Evolutionary conservation across 2,797 vertebrate genomes (phyloP).

Genomic region (Fringilla coelebs): DNA sequence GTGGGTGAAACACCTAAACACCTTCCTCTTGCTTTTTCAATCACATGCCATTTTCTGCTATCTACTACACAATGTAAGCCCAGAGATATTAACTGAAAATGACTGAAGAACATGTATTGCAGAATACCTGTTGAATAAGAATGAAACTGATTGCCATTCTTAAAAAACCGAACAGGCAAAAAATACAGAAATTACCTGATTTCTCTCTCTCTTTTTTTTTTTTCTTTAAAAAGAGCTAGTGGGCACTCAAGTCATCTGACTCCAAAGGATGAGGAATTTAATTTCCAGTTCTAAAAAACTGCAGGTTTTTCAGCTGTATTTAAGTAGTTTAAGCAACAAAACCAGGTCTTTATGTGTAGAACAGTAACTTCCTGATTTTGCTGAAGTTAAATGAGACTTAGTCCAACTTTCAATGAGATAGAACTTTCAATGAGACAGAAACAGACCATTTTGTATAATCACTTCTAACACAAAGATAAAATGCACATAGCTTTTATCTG

Average conservation of each 20-base stretch:
- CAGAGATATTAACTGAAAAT: neutral
- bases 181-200: neutral
- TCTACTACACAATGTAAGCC: neutral
- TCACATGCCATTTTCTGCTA: neutral
- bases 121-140: neutral
- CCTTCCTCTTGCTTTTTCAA: neutral
- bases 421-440: neutral
- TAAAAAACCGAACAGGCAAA: neutral
- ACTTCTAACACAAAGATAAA: neutral
- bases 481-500: neutral
- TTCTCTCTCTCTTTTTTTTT: neutral
- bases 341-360: slow-evolving; percentile 14
- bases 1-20: neutral
- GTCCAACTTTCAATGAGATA: neutral
- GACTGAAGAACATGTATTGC: neutral
- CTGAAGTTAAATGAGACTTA: neutral
- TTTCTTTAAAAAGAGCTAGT: neutral
- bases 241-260: neutral
- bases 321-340: slow-evolving; percentile 30
- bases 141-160: neutral
- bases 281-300: slow-evolving; percentile 13
- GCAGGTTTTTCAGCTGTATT: neutral
- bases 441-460: neutral
- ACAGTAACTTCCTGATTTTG: neutral
- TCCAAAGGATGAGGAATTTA: neutral